Percentiles rank a stretch among this genome's conserved stretches.
Conservation (phyloP, 2,888 invertebrate species). For the Julus scanicus region DNA sequence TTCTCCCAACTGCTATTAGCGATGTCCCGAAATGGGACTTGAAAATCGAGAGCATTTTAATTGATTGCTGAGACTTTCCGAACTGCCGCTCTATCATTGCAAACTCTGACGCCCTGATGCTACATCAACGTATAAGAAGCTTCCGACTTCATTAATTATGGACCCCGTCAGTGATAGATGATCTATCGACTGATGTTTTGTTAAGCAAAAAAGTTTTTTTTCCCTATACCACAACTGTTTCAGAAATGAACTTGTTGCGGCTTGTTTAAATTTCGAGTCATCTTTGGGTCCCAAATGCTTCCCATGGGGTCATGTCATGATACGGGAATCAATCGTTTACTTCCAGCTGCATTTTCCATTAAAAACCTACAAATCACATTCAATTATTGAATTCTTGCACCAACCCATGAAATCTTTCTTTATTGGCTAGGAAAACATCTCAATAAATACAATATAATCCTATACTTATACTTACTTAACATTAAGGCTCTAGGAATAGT, state of each 20-base stretch:
- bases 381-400: no score
- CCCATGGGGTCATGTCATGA: no score
- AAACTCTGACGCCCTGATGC: not conserved
- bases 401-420: no score
- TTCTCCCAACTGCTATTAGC: conserved; percentile 10
- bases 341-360: no score
- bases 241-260: not conserved
- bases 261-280: not conserved
- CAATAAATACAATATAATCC: no score
- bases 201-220: not conserved
- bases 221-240: not conserved
- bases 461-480: no score
- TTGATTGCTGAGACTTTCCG: not conserved
- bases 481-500: no score
- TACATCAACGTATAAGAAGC: not conserved
- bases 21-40: not conserved
- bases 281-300: no score
- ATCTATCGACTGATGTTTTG: not conserved
- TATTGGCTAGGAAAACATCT: no score
- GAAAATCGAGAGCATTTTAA: not conserved
- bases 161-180: not conserved
- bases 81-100: not conserved
- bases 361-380: no score
- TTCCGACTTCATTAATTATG: not conserved
- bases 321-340: no score